Conservation (phyloP, 2,797 vertebrate species). For the Thunnus albacares region DNA sequence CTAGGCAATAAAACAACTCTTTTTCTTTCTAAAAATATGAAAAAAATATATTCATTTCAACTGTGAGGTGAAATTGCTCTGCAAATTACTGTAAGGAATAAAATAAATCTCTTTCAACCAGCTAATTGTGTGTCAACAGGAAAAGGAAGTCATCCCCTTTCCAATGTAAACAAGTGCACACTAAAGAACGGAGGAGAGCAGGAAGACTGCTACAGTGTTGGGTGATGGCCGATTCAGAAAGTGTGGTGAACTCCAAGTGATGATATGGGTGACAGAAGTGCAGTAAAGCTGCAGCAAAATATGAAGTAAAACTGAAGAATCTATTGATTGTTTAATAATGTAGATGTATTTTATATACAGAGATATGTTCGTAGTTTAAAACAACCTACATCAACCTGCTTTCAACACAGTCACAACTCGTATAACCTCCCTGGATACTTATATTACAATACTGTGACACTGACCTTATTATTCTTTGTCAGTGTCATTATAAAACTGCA, state of each 20-base stretch:
- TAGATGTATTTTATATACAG: not conserved
- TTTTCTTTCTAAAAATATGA: not conserved
- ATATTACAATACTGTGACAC: not conserved
- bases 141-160: not conserved
- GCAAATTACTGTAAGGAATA: too few species aligned
- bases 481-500: too few species aligned
- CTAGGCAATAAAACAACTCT: not conserved
- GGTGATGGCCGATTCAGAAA: not conserved
- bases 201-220: not conserved
- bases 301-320: not conserved
- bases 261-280: too few species aligned
- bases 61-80: not conserved
- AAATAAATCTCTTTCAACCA: not conserved
- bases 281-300: too few species aligned
- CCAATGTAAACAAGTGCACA: constrained; percentile 1
- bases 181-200: not conserved
- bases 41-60: not conserved
- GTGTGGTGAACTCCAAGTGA: too few species aligned
- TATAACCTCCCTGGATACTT: not conserved
- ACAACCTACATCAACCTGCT: too few species aligned
- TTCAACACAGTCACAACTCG: not conserved
- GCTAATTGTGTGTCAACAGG: constrained; percentile 10
- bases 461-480: not conserved
- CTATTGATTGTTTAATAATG: not conserved
- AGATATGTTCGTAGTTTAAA: too few species aligned